Evolutionary conservation across 2,797 vertebrate genomes (phyloP).

Genomic region (Cuculus canorus): DNA sequence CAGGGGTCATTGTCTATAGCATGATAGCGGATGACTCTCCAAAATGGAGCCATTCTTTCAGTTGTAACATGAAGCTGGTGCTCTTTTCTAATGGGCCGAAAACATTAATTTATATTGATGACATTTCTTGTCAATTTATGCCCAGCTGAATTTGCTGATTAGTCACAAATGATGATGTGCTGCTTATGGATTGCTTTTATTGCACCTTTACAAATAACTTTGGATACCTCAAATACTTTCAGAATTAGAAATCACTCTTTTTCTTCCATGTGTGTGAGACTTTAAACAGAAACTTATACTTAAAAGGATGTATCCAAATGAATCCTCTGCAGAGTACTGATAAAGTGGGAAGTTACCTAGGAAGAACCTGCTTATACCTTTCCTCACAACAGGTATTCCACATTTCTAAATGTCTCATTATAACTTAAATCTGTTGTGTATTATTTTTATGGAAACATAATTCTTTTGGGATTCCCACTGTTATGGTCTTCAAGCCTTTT

Average conservation of each 20-base stretch:
- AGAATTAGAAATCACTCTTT: neutral
- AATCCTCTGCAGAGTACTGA: neutral
- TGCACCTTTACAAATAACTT: neutral
- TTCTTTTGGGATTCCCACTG: neutral
- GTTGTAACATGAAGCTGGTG: constrained; percentile 65
- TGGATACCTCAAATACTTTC: constrained; percentile 11
- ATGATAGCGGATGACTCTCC: constrained; percentile 62
- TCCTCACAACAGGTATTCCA: neutral
- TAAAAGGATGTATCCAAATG: neutral
- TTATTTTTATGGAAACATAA: neutral
- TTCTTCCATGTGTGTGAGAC: neutral
- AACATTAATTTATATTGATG: constrained; percentile 70
- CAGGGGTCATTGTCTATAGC: constrained; percentile 78
- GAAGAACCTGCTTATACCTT: neutral
- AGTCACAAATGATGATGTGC: constrained; percentile 44
- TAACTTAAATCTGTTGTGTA: neutral
- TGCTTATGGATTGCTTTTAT: neutral
- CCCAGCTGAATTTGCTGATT: constrained; percentile 53
- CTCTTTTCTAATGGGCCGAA: constrained; percentile 49
- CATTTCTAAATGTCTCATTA: neutral
- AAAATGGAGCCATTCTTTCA: constrained; percentile 58
- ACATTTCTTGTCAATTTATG: constrained; percentile 71
- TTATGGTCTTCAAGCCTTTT: neutral
- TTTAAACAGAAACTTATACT: neutral
- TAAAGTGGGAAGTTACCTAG: neutral